Percentiles rank a stretch among this genome's conserved stretches.
Conservation (phyloP, 2,888 invertebrate species). For the Druceiella hillmani region DNA sequence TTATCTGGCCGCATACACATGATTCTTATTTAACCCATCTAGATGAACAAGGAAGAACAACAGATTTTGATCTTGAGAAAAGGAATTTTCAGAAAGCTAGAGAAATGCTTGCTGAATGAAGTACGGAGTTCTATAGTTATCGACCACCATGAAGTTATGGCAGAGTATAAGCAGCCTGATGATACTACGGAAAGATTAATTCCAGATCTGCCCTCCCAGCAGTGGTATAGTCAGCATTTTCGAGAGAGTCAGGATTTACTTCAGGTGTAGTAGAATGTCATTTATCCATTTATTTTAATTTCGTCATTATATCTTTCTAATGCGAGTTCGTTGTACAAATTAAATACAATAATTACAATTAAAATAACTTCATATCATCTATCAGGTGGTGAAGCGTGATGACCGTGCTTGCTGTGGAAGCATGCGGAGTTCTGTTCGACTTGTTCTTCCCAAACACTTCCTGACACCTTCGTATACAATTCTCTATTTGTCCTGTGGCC, state of each 20-base stretch:
- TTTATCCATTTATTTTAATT: slow-evolving; percentile 8
- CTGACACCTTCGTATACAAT: slow-evolving; percentile 14
- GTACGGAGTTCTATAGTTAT: too few species aligned
- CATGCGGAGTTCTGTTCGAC: slow-evolving; percentile 16
- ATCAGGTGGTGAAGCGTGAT: slow-evolving; percentile 16
- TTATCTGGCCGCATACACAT: too few species aligned
- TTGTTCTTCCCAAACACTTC: slow-evolving; percentile 15
- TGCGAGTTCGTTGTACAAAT: too few species aligned
- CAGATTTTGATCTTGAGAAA: slow-evolving; percentile 15
- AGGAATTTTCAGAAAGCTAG: slow-evolving; percentile 18
- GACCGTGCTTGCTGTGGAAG: slow-evolving; percentile 16
- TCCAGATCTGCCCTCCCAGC: slow-evolving; percentile 12
- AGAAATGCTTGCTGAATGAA: slow-evolving; percentile 15
- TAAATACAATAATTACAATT: slow-evolving; percentile 9
- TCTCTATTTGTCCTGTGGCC: slow-evolving; percentile 13
- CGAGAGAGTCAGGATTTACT: slow-evolving; percentile 14
- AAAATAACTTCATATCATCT: slow-evolving; percentile 14
- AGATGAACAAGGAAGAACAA: too few species aligned
- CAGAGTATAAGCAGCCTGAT: slow-evolving; percentile 14
- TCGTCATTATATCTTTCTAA: too few species aligned
- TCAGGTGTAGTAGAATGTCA: slow-evolving; percentile 13
- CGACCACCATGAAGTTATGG: slow-evolving; percentile 7
- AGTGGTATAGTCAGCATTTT: slow-evolving; percentile 16
- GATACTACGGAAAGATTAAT: slow-evolving; percentile 14
- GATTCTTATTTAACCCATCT: too few species aligned